Evolutionary conservation across 2,797 vertebrate genomes (phyloP).

Genomic region (Diplodus puntazzo): DNA sequence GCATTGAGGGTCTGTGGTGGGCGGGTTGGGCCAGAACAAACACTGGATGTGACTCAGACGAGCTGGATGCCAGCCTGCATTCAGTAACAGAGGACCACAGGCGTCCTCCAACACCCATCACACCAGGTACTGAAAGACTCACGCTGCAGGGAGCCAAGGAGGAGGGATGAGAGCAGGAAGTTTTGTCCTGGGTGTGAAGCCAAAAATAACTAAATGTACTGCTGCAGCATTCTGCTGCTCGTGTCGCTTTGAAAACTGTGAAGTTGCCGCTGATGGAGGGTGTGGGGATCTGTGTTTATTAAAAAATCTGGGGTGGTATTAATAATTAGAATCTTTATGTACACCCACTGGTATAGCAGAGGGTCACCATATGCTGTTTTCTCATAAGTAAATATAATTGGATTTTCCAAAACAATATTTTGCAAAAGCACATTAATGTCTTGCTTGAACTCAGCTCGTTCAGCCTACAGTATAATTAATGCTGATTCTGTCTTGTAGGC

Average conservation of each 20-base stretch:
- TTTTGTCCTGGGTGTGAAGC: constrained; percentile 32
- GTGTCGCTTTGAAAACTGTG: constrained; percentile 25
- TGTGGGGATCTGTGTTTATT: constrained; percentile 23
- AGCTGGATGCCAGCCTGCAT: constrained; percentile 55
- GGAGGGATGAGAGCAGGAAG: constrained; percentile 35
- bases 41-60: constrained; percentile 51
- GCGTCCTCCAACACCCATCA: constrained; percentile 48
- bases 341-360: not conserved
- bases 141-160: constrained; percentile 46
- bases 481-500: not conserved
- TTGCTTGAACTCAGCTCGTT: not conserved
- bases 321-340: constrained; percentile 9
- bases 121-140: constrained; percentile 51
- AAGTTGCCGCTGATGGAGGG: constrained; percentile 9
- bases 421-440: not conserved
- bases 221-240: constrained; percentile 27
- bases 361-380: constrained; percentile 20
- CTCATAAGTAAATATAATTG: not conserved
- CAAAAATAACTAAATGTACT: constrained; percentile 47
- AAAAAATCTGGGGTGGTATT: constrained; percentile 9
- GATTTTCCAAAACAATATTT: constrained; percentile 3
- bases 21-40: constrained; percentile 49
- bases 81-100: constrained; percentile 45
- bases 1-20: constrained; percentile 44
- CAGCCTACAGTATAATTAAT: not conserved